Percentiles rank a stretch among this genome's conserved stretches.
Conservation (phyloP, 2,888 invertebrate species). For the Cosmia pyralina region DNA sequence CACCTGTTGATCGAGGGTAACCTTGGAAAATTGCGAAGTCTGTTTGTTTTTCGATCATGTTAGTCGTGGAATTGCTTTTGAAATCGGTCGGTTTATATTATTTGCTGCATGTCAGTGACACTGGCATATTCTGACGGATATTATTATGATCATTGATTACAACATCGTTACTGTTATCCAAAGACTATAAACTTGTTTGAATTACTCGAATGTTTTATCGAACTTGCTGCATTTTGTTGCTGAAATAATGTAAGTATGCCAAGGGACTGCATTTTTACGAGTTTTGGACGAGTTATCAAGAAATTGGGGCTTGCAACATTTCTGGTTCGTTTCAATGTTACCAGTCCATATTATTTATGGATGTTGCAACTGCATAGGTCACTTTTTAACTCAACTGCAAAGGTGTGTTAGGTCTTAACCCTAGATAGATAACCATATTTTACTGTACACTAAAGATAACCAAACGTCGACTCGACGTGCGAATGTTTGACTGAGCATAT, state of each 20-base stretch:
- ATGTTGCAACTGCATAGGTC: background rate
- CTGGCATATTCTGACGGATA: slow-evolving; percentile 55
- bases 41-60: too few species aligned
- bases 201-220: slow-evolving; percentile 37
- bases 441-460: too few species aligned
- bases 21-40: slow-evolving; percentile 58
- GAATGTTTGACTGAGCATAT: too few species aligned
- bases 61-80: slow-evolving; percentile 13
- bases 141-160: slow-evolving; percentile 68
- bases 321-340: slow-evolving; percentile 14
- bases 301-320: slow-evolving; percentile 11
- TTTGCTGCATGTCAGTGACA: slow-evolving; percentile 69
- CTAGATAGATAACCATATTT: too few species aligned
- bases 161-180: slow-evolving; percentile 60
- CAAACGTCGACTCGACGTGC: too few species aligned
- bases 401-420: too few species aligned
- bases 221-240: slow-evolving; percentile 24
- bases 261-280: slow-evolving; percentile 30
- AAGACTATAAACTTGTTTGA: slow-evolving; percentile 46
- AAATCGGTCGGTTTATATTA: slow-evolving; percentile 43
- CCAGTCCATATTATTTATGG: background rate
- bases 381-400: background rate
- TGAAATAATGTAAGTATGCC: slow-evolving; percentile 13
- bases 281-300: slow-evolving; percentile 9
- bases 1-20: slow-evolving; percentile 76